Evolutionary conservation across 2,888 invertebrate genomes (phyloP).

Genomic region (Buathra laborator): DNA sequence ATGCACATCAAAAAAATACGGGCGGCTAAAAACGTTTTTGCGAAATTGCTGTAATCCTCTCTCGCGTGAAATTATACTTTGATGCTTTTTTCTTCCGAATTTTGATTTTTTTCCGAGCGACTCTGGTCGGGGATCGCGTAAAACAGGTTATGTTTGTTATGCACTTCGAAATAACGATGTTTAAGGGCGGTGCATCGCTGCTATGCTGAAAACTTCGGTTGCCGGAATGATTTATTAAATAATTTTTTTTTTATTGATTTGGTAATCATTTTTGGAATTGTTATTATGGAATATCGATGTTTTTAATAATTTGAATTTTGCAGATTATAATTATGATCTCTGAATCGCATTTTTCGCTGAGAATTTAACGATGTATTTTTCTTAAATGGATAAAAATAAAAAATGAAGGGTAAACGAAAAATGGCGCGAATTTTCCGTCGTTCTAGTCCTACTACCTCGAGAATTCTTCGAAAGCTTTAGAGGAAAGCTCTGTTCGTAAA

Average conservation of each 20-base stretch:
- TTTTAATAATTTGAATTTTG: no score
- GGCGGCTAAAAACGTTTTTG: slow-evolving; percentile 49
- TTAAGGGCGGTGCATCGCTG: not conserved
- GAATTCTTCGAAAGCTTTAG: slow-evolving; percentile 70
- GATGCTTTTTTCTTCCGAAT: slow-evolving; percentile 31
- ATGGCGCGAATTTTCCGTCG: not conserved
- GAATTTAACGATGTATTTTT: no score
- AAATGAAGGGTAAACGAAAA: no score
- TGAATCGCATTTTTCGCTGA: no score
- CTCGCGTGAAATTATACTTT: slow-evolving; percentile 36
- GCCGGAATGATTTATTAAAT: no score
- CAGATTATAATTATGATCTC: no score
- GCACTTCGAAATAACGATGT: not conserved
- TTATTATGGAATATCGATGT: no score
- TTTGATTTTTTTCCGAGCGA: slow-evolving; percentile 14
- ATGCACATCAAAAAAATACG: slow-evolving; percentile 29
- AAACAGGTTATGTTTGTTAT: not conserved
- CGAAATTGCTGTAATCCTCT: slow-evolving; percentile 30
- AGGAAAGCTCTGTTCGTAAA: slow-evolving; percentile 45
- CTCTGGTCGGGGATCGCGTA: not conserved
- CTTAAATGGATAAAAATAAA: no score
- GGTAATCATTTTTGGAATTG: no score
- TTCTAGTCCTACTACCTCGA: not conserved
- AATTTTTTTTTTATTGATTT: no score
- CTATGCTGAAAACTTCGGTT: no score